Percentiles rank a stretch among this genome's conserved stretches.
phyloP scores from a whole-genome alignment of 1,140 invertebrate species.

The Sinonovacula constricta region DNA sequence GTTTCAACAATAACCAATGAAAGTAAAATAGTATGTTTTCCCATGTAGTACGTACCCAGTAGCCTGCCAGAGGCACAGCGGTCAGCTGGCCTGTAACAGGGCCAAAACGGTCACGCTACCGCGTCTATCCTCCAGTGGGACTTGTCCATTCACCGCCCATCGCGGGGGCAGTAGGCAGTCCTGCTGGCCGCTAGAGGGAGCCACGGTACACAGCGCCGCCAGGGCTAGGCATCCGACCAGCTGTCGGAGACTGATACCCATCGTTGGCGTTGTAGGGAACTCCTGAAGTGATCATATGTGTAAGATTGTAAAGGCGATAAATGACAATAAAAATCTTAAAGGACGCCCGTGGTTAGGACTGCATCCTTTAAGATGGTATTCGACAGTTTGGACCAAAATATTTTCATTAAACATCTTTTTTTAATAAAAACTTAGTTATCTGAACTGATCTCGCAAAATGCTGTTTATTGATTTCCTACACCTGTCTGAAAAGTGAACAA shows the following conservation, averaged over 20 bases:
- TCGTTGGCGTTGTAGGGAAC: background rate
- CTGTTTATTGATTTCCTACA: no score
- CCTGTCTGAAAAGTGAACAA: no score
- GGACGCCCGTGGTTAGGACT: no score
- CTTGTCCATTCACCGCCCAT: constrained; percentile 61
- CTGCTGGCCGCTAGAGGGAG: background rate
- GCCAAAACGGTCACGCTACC: constrained; percentile 76
- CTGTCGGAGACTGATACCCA: constrained; percentile 42
- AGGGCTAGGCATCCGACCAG: constrained; percentile 56
- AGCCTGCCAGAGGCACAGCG: constrained; percentile 72
- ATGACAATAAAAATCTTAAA: no score
- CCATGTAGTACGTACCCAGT: constrained; percentile 57
- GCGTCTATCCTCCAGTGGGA: constrained; percentile 61
- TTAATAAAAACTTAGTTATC: no score
- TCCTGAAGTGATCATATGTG: no score
- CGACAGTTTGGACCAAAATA: no score
- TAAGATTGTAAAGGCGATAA: no score
- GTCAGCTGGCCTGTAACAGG: constrained; percentile 73
- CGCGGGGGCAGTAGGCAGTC: constrained; percentile 50
- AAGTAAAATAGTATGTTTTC: no score
- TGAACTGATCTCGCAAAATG: no score
- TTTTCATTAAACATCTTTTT: no score
- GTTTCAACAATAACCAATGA: background rate
- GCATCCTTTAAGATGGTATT: no score
- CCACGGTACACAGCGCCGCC: constrained; percentile 16